Evolutionary conservation across 2,113 vertebrate species (phyloP), one percentile per base, ranked within the genome.

Genomic region (Pteronura brasiliensis): DNA sequence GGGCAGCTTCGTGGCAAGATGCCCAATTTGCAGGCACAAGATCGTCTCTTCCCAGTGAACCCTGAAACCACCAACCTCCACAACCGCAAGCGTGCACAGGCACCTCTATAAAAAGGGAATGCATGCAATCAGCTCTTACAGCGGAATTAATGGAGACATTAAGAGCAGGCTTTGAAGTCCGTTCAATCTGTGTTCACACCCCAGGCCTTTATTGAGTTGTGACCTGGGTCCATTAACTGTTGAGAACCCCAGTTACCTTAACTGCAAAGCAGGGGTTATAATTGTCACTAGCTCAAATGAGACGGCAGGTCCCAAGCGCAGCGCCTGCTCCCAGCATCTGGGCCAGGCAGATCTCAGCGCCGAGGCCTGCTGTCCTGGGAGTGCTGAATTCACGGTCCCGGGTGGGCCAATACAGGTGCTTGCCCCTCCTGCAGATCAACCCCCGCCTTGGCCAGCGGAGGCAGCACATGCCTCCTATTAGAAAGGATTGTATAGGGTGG

Each of bases 101-200:
- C 13, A 1, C 21, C 27, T 21, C 61, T 36, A 20, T 57, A 7
- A 39, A 47, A 49, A 6, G 23, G 23, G 31, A 71, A 14, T 14
- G 3, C 8, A 6, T 2, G 11, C 10, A 4, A 10, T 20, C n/a
- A 23, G 25, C 42, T 36, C 27, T 39, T 2, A 17, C 1, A 1
- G 57, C 3, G 27, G 39, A 36, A 57, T 31, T 29, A 67, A 57
- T 1, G 36, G 36, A 6, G 29, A 0, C 17, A 31, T 39, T 25
- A 6, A 36, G 63, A 74, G 29, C 20, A 25, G 21, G 55, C n/a
- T 67, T 76, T 72, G 76, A 61, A 44, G 83, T 85, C 79, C 1
- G 11, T 17, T n/a, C 59, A 52, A 31, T 69, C 69, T 47, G 23
- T 23, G 25, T 3, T 36, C 49, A 31, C 8, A 42, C 47, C 11